Base-by-base conservation (phyloP, 2,888 invertebrate species). In the Criorhina ranunculi region DNA sequence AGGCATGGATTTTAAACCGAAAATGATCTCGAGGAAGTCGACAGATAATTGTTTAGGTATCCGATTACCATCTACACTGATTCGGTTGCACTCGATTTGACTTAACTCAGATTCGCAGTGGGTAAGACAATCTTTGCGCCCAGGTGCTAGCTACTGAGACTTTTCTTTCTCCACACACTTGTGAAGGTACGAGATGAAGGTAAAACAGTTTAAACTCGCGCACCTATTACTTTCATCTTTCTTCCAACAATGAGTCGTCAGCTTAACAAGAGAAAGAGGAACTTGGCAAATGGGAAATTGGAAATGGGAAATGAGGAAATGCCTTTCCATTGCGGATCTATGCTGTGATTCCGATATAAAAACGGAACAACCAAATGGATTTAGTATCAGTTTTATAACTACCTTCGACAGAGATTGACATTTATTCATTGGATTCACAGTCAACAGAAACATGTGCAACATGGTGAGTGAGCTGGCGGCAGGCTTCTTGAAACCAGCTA, bases 11-110 rank as follows among this genome's bases (percentile, higher is more conserved):
- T 70, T 8, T 29, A 49, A 55, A 76, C 70, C 49, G 80, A 60
- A 76, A 76, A 57, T 67, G 76, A 76, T 77, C 62, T 60, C 59
- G 42, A 64, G 76, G 76, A 80, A 81, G 86, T 70, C 67, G 72
- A 44, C 67, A 60, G 76, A 76, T 77, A 86, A 81, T 86, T 81
- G 85, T 76, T 72, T 33, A 66, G 35, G 70, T 75, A 85, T 85
- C 85, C 64, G 85, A 85, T 85, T 85, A 85, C 85, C 66, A 85
- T 85, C 79, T 70, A 75, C 59, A 78, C 64, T 53, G 66, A 53
- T 69, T 81, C 62, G 44, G 86, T 81, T 80, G 85, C 85, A 80
- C 85, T 85, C 85, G 75, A 83, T 83, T 85, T 79, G 79, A 80
- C 66, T 85, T 46, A 40, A 80, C 70, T 75, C 35, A 69, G 9